Percentiles rank a stretch among this genome's conserved stretches.
These are phyloP conservation scores for Xylota segnis DNA, from an alignment of 2,888 invertebrate genomes.

Conservation along the genomic window DNA sequence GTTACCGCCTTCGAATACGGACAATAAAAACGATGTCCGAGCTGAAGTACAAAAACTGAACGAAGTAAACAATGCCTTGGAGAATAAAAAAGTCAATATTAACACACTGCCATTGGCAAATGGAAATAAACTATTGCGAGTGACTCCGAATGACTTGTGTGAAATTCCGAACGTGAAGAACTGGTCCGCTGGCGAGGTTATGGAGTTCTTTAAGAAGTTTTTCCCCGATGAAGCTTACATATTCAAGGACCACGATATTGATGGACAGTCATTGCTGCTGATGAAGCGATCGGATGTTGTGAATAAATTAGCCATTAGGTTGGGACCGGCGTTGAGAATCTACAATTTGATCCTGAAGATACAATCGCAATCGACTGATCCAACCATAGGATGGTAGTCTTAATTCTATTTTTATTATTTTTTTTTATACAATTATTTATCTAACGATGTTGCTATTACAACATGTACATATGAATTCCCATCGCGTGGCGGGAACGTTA, in stretches of 20 bases:
- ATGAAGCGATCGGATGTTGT: conserved; percentile 94
- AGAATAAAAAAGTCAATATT: conserved; percentile 15
- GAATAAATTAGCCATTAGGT: conserved; percentile 91
- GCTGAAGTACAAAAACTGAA: conserved; percentile 22
- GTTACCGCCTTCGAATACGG: not conserved
- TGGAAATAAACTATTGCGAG: conserved; percentile 35
- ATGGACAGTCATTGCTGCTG: conserved; percentile 93
- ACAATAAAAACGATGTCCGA: conserved; percentile 16
- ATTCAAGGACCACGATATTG: conserved; percentile 95
- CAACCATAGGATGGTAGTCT: conserved; percentile 80
- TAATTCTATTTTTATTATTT: not conserved
- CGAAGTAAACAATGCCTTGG: conserved; percentile 11
- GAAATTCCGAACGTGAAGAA: conserved; percentile 79
- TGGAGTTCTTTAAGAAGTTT: conserved; percentile 90
- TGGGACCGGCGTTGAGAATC: conserved; percentile 95
- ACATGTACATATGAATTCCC: conserved; percentile 15
- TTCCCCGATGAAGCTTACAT: conserved; percentile 92
- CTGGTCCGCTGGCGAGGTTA: conserved; percentile 94
- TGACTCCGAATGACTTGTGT: conserved; percentile 75
- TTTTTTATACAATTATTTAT: conserved; percentile 2
- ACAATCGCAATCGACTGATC: conserved; percentile 91
- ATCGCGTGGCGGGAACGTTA: not conserved
- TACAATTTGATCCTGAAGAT: conserved; percentile 92
- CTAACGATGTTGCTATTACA: conserved; percentile 8
- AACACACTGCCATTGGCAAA: conserved; percentile 15